Evolutionary conservation across 2,888 invertebrate genomes (phyloP).

Genomic region (Operophtera brumata): DNA sequence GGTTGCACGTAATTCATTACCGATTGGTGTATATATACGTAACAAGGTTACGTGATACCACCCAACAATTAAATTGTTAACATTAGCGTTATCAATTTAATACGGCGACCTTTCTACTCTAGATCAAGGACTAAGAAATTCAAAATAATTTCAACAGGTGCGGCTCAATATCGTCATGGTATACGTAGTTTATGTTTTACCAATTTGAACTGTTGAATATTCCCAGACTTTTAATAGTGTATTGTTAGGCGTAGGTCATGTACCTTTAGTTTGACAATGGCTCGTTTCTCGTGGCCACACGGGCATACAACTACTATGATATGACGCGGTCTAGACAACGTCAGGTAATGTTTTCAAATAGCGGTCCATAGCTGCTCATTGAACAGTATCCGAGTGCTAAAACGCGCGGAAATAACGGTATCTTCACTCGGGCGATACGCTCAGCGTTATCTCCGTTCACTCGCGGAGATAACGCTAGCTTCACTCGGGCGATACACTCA

Average conservation of each 20-base stretch:
- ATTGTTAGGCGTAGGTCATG: conserved; percentile 25
- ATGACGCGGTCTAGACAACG: conserved; percentile 12
- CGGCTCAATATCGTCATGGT: neutral
- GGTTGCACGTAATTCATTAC: conserved; percentile 33
- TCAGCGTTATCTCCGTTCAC: no score
- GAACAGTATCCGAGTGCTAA: conserved; percentile 33
- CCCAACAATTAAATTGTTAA: neutral
- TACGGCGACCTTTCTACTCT: neutral
- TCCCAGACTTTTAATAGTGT: conserved; percentile 10
- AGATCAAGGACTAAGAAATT: conserved; percentile 7
- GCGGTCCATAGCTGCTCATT: conserved; percentile 16
- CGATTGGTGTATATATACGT: conserved; percentile 35
- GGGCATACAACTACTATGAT: conserved; percentile 11
- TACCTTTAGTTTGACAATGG: conserved; percentile 22
- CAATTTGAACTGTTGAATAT: neutral
- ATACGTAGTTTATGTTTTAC: neutral
- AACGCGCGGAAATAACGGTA: no score
- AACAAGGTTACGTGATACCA: conserved; percentile 36
- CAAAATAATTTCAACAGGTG: neutral
- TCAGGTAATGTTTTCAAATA: conserved; percentile 15
- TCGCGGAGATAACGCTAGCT: no score
- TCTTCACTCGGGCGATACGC: no score
- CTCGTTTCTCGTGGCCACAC: conserved; percentile 1
- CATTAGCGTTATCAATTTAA: conserved; percentile 2
- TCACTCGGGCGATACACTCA: no score